phyloP scores from a whole-genome alignment of 2,888 invertebrate genomes.

The Autographa gamma region DNA sequence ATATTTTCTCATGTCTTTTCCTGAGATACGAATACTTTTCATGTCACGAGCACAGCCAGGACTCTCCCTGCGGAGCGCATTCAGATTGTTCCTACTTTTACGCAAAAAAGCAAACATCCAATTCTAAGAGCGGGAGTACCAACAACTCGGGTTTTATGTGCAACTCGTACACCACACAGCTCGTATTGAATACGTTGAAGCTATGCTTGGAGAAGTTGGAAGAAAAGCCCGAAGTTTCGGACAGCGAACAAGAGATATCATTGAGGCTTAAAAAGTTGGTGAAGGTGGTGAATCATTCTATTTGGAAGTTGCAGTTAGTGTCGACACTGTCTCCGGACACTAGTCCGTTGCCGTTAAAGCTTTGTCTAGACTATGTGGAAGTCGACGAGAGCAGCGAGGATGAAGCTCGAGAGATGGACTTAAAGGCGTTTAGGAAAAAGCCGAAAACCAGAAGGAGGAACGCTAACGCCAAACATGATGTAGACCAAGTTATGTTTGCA shows the following conservation, averaged over 20 bases:
- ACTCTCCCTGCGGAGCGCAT: conserved; percentile 80
- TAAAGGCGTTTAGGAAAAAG: conserved; percentile 77
- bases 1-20: conserved; percentile 92
- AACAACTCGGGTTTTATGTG: conserved; percentile 88
- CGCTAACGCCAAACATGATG: conserved; percentile 78
- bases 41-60: conserved; percentile 85
- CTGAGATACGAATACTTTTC: conserved; percentile 90
- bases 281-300: conserved; percentile 90
- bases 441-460: conserved; percentile 77
- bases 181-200: conserved; percentile 89
- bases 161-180: conserved; percentile 88
- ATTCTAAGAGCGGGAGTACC: conserved; percentile 66
- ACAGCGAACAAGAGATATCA: conserved; percentile 66
- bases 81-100: conserved; percentile 87
- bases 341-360: conserved; percentile 79
- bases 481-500: conserved; percentile 77
- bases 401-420: conserved; percentile 77
- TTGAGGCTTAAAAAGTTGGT: conserved; percentile 75
- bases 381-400: conserved; percentile 85
- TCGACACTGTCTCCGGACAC: conserved; percentile 86
- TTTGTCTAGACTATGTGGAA: conserved; percentile 84
- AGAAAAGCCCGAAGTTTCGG: conserved; percentile 69
- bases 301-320: conserved; percentile 93
- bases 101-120: conserved; percentile 79
- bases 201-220: conserved; percentile 86